phyloP scores from a whole-genome alignment of 2,113 vertebrate species.

The Solea solea region DNA sequence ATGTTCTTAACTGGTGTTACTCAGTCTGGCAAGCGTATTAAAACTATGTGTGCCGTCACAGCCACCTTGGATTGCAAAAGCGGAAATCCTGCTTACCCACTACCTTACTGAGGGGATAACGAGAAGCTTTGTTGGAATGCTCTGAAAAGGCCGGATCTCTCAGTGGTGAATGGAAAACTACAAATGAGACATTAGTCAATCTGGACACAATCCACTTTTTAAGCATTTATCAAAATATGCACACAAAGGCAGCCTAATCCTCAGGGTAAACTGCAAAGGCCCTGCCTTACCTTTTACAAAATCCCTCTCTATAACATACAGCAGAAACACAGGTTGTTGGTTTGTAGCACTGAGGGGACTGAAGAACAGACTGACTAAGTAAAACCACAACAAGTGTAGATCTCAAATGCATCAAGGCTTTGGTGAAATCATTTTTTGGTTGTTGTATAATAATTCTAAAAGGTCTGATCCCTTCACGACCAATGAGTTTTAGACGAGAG shows the following conservation, averaged over 20 bases:
- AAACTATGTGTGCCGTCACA: conserved; percentile 69
- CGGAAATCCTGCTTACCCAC: conserved; percentile 82
- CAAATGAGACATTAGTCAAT: conserved; percentile 30
- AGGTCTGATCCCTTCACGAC: neutral
- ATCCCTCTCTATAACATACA: neutral
- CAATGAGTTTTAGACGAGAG: neutral
- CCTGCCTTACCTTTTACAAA: conserved; percentile 3
- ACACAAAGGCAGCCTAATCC: conserved; percentile 8
- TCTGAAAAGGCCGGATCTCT: conserved; percentile 54
- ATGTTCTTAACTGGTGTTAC: conserved; percentile 65
- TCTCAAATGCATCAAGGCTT: neutral
- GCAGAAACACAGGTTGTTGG: neutral
- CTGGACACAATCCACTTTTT: conserved; percentile 24
- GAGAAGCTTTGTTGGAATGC: conserved; percentile 58
- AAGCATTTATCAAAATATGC: conserved; percentile 19
- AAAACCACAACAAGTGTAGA: too few species aligned
- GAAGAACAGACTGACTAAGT: neutral
- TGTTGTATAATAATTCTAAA: neutral
- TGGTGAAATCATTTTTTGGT: neutral
- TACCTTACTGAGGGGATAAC: conserved; percentile 75
- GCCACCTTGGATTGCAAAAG: conserved; percentile 71
- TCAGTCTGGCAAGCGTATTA: conserved; percentile 77
- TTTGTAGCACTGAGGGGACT: neutral
- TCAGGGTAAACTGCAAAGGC: too few species aligned
- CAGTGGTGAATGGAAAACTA: conserved; percentile 55